A percentile compares a stretch with the other conserved stretches of the same genome.
Conservation (phyloP, 2,888 invertebrate genomes). For the Idaea dimidiata region DNA sequence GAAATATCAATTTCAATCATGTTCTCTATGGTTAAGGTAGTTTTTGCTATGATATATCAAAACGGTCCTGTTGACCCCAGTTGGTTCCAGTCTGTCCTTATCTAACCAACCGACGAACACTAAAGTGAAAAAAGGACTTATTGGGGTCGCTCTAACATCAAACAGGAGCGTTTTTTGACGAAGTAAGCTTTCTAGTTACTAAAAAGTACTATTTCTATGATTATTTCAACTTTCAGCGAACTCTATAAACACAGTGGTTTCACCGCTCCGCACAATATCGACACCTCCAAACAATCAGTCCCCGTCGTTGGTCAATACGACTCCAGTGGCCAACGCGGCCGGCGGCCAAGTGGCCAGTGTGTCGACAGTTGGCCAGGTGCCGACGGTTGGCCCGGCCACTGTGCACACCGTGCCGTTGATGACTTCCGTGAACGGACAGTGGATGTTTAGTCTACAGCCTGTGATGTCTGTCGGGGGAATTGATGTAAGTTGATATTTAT, state of each 20-base stretch:
- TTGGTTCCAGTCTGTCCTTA: too few relatives aligned
- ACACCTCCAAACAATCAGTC: slow-evolving; percentile 19
- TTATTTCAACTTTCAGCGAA: slow-evolving; percentile 36
- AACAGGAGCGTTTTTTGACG: too few relatives aligned
- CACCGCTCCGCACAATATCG: slow-evolving; percentile 36
- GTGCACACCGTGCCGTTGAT: slow-evolving; percentile 69
- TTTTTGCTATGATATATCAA: too few relatives aligned
- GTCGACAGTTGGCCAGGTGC: slow-evolving; percentile 1
- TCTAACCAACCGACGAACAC: too few relatives aligned
- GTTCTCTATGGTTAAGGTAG: too few relatives aligned
- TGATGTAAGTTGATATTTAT: slow-evolving; percentile 50
- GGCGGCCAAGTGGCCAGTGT: background rate
- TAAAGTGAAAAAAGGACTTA: too few relatives aligned
- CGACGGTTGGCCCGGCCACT: slow-evolving; percentile 36
- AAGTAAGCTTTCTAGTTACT: too few relatives aligned
- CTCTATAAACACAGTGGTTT: slow-evolving; percentile 49
- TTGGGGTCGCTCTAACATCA: too few relatives aligned
- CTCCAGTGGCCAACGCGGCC: slow-evolving; percentile 30
- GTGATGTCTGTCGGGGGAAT: slow-evolving; percentile 69
- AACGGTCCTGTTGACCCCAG: too few relatives aligned
- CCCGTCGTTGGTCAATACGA: slow-evolving; percentile 33
- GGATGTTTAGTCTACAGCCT: slow-evolving; percentile 72
- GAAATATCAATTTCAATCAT: too few relatives aligned
- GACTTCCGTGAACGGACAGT: slow-evolving; percentile 72
- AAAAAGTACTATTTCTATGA: background rate